Evolutionary conservation across 1,140 invertebrate species (phyloP).

Genomic region (Aphelenchoides besseyi): DNA sequence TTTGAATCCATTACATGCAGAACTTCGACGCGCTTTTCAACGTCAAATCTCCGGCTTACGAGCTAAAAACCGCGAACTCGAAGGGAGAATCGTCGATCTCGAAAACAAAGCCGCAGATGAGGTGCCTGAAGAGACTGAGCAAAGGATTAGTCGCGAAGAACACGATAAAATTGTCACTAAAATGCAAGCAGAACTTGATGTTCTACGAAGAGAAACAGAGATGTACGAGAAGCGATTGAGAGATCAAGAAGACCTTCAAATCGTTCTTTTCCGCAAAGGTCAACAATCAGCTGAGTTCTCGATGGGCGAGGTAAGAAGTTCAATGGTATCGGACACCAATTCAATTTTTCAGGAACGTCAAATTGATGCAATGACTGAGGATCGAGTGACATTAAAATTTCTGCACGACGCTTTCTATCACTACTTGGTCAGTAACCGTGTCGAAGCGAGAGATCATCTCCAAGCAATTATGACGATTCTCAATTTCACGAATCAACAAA

Average conservation of each 20-base stretch:
- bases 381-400: slow-evolving; percentile 53
- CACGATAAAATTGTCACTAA: slow-evolving; percentile 27
- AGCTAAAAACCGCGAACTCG: slow-evolving; percentile 28
- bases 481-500: slow-evolving; percentile 57
- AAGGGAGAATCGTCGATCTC: slow-evolving; percentile 24
- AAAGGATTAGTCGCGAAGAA: slow-evolving; percentile 22
- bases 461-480: slow-evolving; percentile 63
- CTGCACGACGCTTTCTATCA: slow-evolving; percentile 62
- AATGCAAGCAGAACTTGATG: slow-evolving; percentile 27
- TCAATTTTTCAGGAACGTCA: slow-evolving; percentile 37
- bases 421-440: slow-evolving; percentile 57
- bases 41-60: slow-evolving; percentile 32
- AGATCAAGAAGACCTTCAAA: slow-evolving; percentile 61
- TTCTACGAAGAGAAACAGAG: slow-evolving; percentile 44
- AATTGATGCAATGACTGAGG: slow-evolving; percentile 58
- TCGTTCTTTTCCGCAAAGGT: slow-evolving; percentile 62
- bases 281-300: slow-evolving; percentile 57
- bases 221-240: slow-evolving; percentile 60
- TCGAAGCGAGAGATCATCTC: slow-evolving; percentile 58
- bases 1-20: neutral
- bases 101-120: slow-evolving; percentile 15
- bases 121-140: slow-evolving; percentile 16
- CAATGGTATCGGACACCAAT: neutral
- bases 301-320: slow-evolving; percentile 25
- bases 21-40: slow-evolving; percentile 37